Conservation (phyloP, 2,113 vertebrate species). For the Puffinus mauretanicus region DNA sequence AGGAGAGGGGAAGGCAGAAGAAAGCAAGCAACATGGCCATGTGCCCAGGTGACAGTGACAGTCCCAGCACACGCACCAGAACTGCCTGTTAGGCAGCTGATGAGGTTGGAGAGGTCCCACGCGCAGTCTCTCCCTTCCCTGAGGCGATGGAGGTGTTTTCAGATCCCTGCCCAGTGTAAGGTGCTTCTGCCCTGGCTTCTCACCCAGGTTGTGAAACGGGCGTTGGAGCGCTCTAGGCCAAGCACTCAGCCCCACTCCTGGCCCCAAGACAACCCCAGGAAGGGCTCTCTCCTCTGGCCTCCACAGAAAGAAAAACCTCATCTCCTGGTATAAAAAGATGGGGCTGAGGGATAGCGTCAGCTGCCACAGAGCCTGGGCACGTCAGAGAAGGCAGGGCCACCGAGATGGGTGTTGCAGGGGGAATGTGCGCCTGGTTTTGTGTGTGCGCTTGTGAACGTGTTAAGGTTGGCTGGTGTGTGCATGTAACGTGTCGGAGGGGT, state of each 20-base stretch:
- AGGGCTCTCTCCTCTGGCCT: background rate
- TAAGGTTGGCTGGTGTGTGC: background rate
- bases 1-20: background rate
- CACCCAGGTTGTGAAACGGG: accelerated
- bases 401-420: background rate
- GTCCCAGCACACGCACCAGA: background rate
- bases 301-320: background rate
- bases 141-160: background rate
- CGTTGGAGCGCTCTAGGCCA: accelerated
- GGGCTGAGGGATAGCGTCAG: background rate
- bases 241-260: background rate
- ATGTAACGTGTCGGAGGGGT: accelerated
- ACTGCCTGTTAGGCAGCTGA: background rate
- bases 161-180: background rate
- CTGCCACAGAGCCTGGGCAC: background rate
- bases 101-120: background rate
- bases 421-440: accelerated
- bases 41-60: background rate
- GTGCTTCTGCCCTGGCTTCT: background rate
- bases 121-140: background rate
- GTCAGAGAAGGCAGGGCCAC: constrained; percentile 3
- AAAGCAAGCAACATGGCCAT: accelerated
- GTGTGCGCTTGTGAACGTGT: too few species aligned
- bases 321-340: background rate
- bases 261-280: background rate